Conservation (phyloP, 1,140 invertebrate species). For the Scaptomyza montana region DNA sequence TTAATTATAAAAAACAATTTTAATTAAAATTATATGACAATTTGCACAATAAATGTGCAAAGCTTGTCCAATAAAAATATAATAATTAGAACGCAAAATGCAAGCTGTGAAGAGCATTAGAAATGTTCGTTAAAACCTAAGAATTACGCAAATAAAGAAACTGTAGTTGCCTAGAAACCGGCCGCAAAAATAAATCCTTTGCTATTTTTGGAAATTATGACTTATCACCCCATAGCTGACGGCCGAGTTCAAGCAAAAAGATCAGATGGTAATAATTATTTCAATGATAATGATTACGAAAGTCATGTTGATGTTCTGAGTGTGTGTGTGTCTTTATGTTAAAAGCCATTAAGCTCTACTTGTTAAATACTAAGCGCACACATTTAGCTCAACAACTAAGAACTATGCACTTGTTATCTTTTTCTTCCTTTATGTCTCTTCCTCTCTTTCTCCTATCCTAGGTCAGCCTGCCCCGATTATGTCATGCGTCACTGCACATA, state of each 20-base stretch:
- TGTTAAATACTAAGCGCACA: slow-evolving; percentile 78
- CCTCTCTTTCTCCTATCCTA: not conserved
- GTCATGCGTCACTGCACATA: slow-evolving; percentile 60
- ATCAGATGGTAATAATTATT: slow-evolving; percentile 40
- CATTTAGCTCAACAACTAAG: slow-evolving; percentile 64
- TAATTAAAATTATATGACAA: not conserved
- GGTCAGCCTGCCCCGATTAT: slow-evolving; percentile 2
- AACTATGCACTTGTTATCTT: slow-evolving; percentile 61
- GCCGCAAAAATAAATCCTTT: slow-evolving; percentile 73
- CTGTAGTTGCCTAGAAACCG: slow-evolving; percentile 46
- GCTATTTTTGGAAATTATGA: slow-evolving; percentile 35
- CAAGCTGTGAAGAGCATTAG: no score
- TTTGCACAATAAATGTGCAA: not conserved
- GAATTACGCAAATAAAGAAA: not conserved
- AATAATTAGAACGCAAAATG: no score
- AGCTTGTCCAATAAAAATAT: slow-evolving; percentile 11
- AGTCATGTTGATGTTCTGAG: slow-evolving; percentile 29
- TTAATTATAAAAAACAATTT: slow-evolving; percentile 8
- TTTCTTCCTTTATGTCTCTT: slow-evolving; percentile 7
- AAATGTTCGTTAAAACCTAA: no score
- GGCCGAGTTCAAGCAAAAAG: slow-evolving; percentile 30
- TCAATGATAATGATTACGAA: slow-evolving; percentile 33
- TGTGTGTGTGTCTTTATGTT: slow-evolving; percentile 46
- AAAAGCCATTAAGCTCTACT: slow-evolving; percentile 81
- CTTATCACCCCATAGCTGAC: not conserved